Evolutionary conservation across 2,888 invertebrate genomes (phyloP), one percentile per base, ranked within the genome.

Genomic region (Amphipyra tragopoginis): DNA sequence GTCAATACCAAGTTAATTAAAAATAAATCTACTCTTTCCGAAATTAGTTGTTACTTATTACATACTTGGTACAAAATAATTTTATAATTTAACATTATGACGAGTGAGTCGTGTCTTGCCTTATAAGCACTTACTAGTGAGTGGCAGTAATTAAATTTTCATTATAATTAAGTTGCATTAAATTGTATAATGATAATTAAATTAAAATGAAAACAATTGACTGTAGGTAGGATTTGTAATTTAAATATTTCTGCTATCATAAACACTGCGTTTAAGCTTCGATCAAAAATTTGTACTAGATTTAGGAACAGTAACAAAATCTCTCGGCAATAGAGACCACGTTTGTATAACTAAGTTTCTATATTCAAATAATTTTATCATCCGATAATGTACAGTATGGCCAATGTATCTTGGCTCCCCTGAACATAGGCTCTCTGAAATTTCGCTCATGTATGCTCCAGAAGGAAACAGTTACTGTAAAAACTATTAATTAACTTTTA

Each of bases 101-200:
- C 66, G 43, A 63, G 45, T 61, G 40, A 63, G 70, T 77, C 65
- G 63, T 60, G 34, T 80, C 78, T 78, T 80, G 80, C 80, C 78
- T 72, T 75, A 56, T 48, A 42, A 64, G 64, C 36, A 53, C 21
- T 48, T 48, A 54, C n/a, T 60, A 65, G 14, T 48, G 26, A 68
- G 61, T 54, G 52, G 72, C 56, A 63, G 26, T 60, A 59, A 63
- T 60, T 61, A 42, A 56, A 52, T 57, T 51, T 56, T 50, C 40
- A 54, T 51, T 61, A 39, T 58, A 45, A 54, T 64, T 61, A 56
- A 45, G 50, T 66, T 58, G 38, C 47, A 61, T 54, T 45, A 49
- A 39, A 56, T 44, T 56, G 36, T 47, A 42, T 51, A 29, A 53
- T 53, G 26, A 49, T 40, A 50, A 72, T 15, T 54, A 75, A 64